Evolutionary conservation across 2,888 invertebrate genomes (phyloP).

Genomic region (Miltochrista miniata): DNA sequence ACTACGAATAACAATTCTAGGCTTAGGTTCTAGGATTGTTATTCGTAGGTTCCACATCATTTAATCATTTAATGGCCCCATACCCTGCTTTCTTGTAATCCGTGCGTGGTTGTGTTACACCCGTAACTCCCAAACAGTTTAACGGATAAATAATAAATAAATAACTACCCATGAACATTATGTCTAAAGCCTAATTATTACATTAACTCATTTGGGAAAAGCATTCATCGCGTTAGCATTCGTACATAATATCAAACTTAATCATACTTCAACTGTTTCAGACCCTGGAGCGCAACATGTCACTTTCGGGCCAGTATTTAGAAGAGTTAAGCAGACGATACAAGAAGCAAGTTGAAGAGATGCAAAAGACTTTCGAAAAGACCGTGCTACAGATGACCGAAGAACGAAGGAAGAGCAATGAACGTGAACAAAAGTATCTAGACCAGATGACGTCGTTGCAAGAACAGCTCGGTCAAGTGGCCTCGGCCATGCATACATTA

Average conservation of each 20-base stretch:
- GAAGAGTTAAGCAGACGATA: constrained; percentile 98
- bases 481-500: constrained; percentile 83
- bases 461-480: constrained; percentile 86
- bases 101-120: no score
- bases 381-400: constrained; percentile 89
- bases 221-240: no score
- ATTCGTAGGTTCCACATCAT: no score
- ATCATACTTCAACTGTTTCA: constrained; percentile 50
- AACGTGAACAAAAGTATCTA: constrained; percentile 90
- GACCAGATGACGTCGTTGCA: constrained; percentile 89
- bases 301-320: constrained; percentile 97
- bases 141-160: no score
- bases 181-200: no score
- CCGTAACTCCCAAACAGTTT: no score
- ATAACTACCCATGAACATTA: no score
- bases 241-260: not conserved
- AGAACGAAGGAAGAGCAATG: constrained; percentile 87
- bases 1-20: no score
- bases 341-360: constrained; percentile 98
- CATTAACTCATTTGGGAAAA: not conserved
- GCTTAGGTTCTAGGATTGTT: no score
- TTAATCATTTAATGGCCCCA: no score
- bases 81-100: no score
- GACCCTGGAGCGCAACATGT: constrained; percentile 98
- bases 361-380: constrained; percentile 93